A percentile compares a stretch with the other conserved stretches of the same genome.
Conservation (phyloP, 2,888 invertebrate genomes). For the Agonopterix heracliana region DNA sequence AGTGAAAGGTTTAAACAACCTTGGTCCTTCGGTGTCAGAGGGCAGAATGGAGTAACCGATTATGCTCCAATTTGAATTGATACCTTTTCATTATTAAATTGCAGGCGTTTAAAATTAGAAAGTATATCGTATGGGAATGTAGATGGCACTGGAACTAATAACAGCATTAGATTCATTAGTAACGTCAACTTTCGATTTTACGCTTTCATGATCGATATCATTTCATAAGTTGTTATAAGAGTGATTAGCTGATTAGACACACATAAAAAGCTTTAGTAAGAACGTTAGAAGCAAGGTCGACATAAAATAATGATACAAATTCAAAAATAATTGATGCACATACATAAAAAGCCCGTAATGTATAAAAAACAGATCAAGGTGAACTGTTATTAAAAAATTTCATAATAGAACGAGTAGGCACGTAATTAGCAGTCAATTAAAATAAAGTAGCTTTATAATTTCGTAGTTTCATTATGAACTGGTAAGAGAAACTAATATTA, state of each 20-base stretch:
- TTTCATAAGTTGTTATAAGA: background rate
- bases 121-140: conserved; percentile 7
- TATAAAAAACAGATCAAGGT: conserved; percentile 9
- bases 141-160: conserved; percentile 43
- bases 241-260: too few relatives aligned
- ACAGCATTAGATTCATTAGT: conserved; percentile 24
- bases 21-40: conserved; percentile 27
- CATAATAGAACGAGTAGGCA: too few relatives aligned
- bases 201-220: conserved; percentile 36
- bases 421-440: background rate
- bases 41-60: conserved; percentile 24
- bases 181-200: conserved; percentile 33
- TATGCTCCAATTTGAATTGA: conserved; percentile 11
- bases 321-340: conserved; percentile 15
- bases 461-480: too few relatives aligned
- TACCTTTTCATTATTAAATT: background rate
- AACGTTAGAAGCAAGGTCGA: conserved; percentile 2
- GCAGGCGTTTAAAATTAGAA: background rate
- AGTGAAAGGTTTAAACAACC: conserved; percentile 27
- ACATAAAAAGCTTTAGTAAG: too few relatives aligned
- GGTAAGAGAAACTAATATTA: background rate
- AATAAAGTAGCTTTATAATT: background rate
- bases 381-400: background rate
- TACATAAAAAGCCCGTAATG: conserved; percentile 4
- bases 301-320: conserved; percentile 9